phyloP scores from a whole-genome alignment of 2,797 vertebrate species.

The Gobio occitaniae region DNA sequence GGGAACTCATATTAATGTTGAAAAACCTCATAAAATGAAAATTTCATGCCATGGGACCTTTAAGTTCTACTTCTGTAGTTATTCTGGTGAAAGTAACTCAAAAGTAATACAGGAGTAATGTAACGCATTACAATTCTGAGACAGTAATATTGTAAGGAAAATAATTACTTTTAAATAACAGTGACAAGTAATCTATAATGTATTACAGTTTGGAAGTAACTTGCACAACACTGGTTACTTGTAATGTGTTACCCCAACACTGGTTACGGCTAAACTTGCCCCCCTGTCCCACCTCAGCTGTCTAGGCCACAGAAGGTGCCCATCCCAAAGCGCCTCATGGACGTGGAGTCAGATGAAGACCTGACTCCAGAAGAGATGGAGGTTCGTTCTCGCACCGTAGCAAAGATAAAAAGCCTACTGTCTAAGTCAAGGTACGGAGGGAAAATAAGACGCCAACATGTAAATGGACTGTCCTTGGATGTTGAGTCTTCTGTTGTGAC shows the following conservation, averaged over 20 bases:
- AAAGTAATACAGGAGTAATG: too few species aligned
- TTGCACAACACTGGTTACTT: too few species aligned
- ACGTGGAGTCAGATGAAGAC: constrained; percentile 89
- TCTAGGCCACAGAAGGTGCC: constrained; percentile 88
- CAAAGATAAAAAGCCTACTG: constrained; percentile 91
- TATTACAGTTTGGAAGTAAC: too few species aligned
- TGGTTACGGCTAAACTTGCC: background rate
- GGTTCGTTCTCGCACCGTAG: constrained; percentile 82
- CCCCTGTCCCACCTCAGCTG: constrained; percentile 74
- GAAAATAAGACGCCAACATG: background rate
- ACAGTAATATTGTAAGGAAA: too few species aligned
- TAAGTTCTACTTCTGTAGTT: too few species aligned
- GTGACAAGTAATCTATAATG: too few species aligned
- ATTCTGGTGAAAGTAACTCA: too few species aligned
- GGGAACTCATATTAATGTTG: too few species aligned
- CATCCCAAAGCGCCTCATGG: constrained; percentile 92
- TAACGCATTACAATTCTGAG: too few species aligned
- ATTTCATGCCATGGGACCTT: too few species aligned
- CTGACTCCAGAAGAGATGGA: constrained; percentile 87
- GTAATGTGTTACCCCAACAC: background rate
- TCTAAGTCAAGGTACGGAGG: constrained; percentile 86
- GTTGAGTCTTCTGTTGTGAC: background rate
- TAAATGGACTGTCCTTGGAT: background rate
- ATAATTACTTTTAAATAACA: too few species aligned
- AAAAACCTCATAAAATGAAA: too few species aligned